A percentile compares a stretch with the other conserved stretches of the same genome.
These are phyloP conservation scores for Euura saliciscinereae DNA, from an alignment of 1,140 invertebrate species.

Conservation along the genomic window DNA sequence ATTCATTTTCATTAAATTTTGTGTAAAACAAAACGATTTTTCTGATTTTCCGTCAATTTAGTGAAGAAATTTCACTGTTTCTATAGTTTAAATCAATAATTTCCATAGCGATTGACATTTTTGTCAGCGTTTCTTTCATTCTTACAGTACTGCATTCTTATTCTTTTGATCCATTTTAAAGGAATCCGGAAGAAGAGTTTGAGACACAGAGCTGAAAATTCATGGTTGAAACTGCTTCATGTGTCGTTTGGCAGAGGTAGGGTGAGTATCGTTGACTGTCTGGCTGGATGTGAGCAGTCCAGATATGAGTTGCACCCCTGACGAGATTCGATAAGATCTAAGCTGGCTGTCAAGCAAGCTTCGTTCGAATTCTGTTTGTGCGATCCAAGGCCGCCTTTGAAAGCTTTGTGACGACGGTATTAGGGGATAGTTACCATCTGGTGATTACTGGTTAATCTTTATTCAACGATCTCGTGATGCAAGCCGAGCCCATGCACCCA, in stretches of 20 bases:
- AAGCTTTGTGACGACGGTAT: constrained; percentile 30
- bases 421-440: constrained; percentile 48
- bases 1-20: no score
- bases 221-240: constrained; percentile 4
- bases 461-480: constrained; percentile 36
- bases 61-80: no score
- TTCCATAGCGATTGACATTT: no score
- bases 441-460: constrained; percentile 47
- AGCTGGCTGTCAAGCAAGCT: constrained; percentile 34
- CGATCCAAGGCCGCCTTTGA: constrained; percentile 26
- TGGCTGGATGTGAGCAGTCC: constrained; percentile 50
- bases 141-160: no score
- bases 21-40: no score
- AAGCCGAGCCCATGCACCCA: background rate
- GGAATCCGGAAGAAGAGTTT: no score
- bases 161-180: no score
- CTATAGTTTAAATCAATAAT: no score
- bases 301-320: constrained; percentile 40
- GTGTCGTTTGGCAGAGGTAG: background rate
- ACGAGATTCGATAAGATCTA: constrained; percentile 50
- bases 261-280: constrained; percentile 27
- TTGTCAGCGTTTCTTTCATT: no score
- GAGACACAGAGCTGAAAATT: no score
- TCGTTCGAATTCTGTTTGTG: constrained; percentile 49
- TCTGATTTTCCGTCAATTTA: no score